Evolutionary conservation across 2,888 invertebrate genomes (phyloP).

Genomic region (Eupsilia transversa): DNA sequence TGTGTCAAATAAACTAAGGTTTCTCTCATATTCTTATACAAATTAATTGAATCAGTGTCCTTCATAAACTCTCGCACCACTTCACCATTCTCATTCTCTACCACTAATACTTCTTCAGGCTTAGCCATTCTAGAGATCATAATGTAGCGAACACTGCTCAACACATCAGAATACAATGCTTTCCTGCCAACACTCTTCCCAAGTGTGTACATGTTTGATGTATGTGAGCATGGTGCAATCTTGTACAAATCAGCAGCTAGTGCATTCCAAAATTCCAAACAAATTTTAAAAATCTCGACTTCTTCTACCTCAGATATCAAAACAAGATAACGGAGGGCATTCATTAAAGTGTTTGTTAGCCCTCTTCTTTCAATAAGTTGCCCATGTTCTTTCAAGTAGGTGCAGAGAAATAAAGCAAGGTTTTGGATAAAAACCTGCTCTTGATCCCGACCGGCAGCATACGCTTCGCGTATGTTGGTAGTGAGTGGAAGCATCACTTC

Average conservation of each 20-base stretch:
- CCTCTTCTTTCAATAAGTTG: conserved; percentile 95
- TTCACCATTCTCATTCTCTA: conserved; percentile 99
- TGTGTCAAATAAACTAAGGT: conserved; percentile 99
- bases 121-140: conserved; percentile 99
- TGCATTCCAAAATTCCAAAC: conserved; percentile 99
- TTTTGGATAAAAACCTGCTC: conserved; percentile 99
- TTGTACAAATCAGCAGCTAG: conserved; percentile 98
- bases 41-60: conserved; percentile 99
- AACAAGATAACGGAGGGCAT: conserved; percentile 96
- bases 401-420: conserved; percentile 98
- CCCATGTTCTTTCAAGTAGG: conserved; percentile 99
- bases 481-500: conserved; percentile 97
- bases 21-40: conserved; percentile 99
- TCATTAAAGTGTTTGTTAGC: conserved; percentile 93
- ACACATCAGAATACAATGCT: conserved; percentile 94
- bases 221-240: conserved; percentile 93
- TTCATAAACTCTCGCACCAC: conserved; percentile 99
- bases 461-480: conserved; percentile 98
- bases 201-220: conserved; percentile 82
- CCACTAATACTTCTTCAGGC: conserved; percentile 99
- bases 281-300: conserved; percentile 99
- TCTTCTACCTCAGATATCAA: conserved; percentile 99
- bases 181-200: conserved; percentile 91
- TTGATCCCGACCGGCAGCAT: conserved; percentile 97
- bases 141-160: conserved; percentile 97